Evolutionary conservation across 2,113 vertebrate genomes (phyloP), one percentile per base, ranked within the genome.

Genomic region (Oreochromis tanganicae): DNA sequence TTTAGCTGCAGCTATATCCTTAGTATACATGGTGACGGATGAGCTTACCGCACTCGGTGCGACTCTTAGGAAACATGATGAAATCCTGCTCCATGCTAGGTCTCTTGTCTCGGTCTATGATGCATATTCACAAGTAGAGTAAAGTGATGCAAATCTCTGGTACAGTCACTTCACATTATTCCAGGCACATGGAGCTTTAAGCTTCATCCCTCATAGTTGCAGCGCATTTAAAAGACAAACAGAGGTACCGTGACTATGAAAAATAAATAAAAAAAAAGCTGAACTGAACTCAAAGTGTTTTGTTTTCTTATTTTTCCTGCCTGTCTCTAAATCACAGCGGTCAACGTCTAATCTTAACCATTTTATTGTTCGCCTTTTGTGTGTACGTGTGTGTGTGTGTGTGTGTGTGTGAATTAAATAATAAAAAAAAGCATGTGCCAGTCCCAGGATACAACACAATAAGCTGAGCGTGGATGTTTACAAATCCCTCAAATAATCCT

Each of bases 401-500:
- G 8, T 89, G 61, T 91, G 43, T 73, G 57, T 71, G 1, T 54
- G 86, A 92, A 90, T 85, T 85, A 86, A 93, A 92, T 94, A 88
- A 91, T 82, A 34, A 88, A 88, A 88, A 85, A 82, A 63, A 29
- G 56, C 66, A 89, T 89, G 89, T 93, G 89, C 92, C 88, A 85
- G 80, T 68, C 9, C 82, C 78, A 17, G 87, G 73, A 94, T 73
- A 89, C 87, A 86, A 90, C 89, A 95, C 92, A 95, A 94, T 90
- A 94, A 93, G 93, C 92, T 85, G 89, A 92, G 88, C 68, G 52
- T 79, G 82, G 91, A 93, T 95, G 93, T 95, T 93, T 93, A 94
- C 95, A 95, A 94, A 93, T 90, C 87, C 90, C 85, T 73, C 79
- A 91, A 95, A 95, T 94, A 93, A 94, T 92, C 91, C 90, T 91